These are phyloP conservation scores for Ectemnius lituratus DNA, from an alignment of 2,888 invertebrate species.

Conservation along the genomic window DNA sequence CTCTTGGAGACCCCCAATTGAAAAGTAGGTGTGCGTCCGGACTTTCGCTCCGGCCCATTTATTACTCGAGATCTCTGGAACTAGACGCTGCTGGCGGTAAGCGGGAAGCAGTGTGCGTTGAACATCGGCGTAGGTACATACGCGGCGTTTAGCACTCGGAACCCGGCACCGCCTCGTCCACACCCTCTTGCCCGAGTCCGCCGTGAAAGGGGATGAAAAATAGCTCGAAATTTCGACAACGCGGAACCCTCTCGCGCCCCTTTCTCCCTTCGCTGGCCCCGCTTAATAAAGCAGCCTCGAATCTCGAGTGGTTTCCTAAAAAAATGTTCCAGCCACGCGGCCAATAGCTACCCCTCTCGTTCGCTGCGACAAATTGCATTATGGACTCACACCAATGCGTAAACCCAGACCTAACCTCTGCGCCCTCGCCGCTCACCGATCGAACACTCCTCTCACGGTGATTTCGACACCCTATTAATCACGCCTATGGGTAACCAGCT, in stretches of 20 bases:
- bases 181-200: conserved; percentile 48
- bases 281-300: conserved; percentile 60
- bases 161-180: conserved; percentile 18
- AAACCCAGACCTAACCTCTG: conserved; percentile 12
- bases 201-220: conserved; percentile 65
- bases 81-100: conserved; percentile 17
- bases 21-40: conserved; percentile 70
- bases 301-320: conserved; percentile 46
- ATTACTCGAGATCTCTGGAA: conserved; percentile 45
- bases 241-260: conserved; percentile 18
- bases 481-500: not conserved
- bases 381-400: conserved; percentile 14
- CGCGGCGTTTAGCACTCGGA: not conserved
- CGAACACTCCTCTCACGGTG: conserved; percentile 2
- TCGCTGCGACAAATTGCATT: conserved; percentile 55
- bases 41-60: conserved; percentile 49
- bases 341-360: conserved; percentile 1
- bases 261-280: conserved; percentile 34
- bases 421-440: conserved; percentile 9
- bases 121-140: too few relatives aligned
- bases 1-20: conserved; percentile 73
- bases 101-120: too few relatives aligned
- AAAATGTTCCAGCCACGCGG: conserved; percentile 20
- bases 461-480: conserved; percentile 1
- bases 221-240: conserved; percentile 60